Evolutionary conservation across 1,140 invertebrate species (phyloP), one percentile per base, ranked within the genome.

Genomic region (Eueides isabella): DNA sequence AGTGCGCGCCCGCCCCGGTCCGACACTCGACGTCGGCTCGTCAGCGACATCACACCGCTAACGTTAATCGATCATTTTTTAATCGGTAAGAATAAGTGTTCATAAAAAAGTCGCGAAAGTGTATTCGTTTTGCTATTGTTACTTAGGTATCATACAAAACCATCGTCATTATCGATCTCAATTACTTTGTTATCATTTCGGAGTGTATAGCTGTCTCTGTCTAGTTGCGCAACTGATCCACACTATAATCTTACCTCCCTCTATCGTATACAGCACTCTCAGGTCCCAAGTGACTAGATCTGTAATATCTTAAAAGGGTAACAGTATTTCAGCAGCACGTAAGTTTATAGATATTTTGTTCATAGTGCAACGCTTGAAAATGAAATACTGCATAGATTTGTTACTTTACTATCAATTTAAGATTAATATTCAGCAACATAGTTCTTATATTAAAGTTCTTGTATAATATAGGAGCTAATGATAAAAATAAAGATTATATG

Each of bases 1-100:
- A 91, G 89, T 92, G 91, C 89, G 87, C 89, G 91, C 88, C 91
- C 85, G 87, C 85, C 89, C 89, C 67, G 89, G 88, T 87, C 89
- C 91, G 91, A 92, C 91, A 92, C 91, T 92, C 91, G 85, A 92
- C 91, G 91, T 92, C 91, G 91, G 91, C 91, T 92, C 91, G 89
- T 91, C 90, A 83, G 87, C 88, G 84, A 89, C 81, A 86, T 83
- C 81, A 91, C 84, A 91, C 85, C 81, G 79, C 81, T 85, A 83
- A 86, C 82, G 83, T 86, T 81, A 83, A 83, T 89, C 89, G 89
- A 92, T 87, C 85, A 89, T 89, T 89, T 90, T 84, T 79, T 83
- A 86, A 89, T 88, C 90, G 92, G 93, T 94, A 94, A 94, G 93
- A 85, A 67, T 61, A 75, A 75, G 74, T 75, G 74, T 31, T 61